phyloP scores from a whole-genome alignment of 2,888 invertebrate genomes.

The Nebria brevicollis region DNA sequence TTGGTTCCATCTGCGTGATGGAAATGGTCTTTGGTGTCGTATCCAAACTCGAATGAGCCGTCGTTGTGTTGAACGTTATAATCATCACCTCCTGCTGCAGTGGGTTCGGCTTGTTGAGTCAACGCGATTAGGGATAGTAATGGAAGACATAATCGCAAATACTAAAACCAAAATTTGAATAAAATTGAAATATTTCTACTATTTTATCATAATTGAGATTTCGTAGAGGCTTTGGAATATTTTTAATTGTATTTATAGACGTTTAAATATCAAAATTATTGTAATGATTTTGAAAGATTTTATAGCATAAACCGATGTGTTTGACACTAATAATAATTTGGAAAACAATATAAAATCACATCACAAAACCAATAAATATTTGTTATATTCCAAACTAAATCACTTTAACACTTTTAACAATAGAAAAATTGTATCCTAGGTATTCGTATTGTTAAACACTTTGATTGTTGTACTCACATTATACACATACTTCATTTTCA shows the following conservation, averaged over 20 bases:
- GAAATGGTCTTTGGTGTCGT: constrained; percentile 77
- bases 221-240: neutral
- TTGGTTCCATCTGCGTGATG: constrained; percentile 75
- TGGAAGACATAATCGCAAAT: constrained; percentile 49
- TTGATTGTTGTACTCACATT: constrained; percentile 44
- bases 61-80: constrained; percentile 71
- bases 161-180: constrained; percentile 48
- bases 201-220: neutral
- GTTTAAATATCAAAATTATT: neutral
- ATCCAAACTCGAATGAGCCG: constrained; percentile 81
- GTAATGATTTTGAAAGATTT: neutral
- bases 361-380: neutral
- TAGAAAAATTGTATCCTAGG: neutral
- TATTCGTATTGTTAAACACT: constrained; percentile 2
- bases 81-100: constrained; percentile 52
- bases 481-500: constrained; percentile 44
- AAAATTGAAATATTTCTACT: neutral
- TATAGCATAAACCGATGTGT: neutral
- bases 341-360: neutral
- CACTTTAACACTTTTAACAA: neutral
- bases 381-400: neutral
- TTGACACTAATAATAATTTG: neutral
- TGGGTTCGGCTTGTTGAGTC: constrained; percentile 55
- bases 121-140: constrained; percentile 47
- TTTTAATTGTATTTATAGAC: neutral